Evolutionary conservation across 2,888 invertebrate genomes (phyloP), one percentile per base, ranked within the genome.

Genomic region (Drosophila quinaria): DNA sequence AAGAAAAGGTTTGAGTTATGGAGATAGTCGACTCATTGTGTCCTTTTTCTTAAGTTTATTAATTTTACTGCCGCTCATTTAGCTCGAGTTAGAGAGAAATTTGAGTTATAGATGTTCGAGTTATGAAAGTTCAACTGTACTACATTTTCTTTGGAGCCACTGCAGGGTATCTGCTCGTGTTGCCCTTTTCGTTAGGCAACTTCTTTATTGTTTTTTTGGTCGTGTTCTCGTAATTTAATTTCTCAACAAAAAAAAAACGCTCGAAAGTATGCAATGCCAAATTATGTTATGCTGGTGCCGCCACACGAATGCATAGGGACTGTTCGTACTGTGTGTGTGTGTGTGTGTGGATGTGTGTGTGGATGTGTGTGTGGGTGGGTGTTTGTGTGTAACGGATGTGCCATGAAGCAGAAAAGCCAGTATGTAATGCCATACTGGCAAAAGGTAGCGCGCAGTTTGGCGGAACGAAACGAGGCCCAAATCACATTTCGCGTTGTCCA

Each of bases 201-300:
- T 42, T 9, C 29, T 37, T 22, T 22, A 44, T 64, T 51, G 15
- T 13, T 11, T 51, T 59, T 59, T 65, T 61, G 47, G 70, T 66
- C 42, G 62, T 67, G 65, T 33, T 60, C 62, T 80, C 73, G 84
- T 69, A 83, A 87, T 87, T 83, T 72, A 73, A 83, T 69, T 82
- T 80, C 61, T 56, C 47, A 17, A 50, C 35, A 61, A 75, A 65
- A 15, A 17, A 47, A 50, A 50, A 70, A 44, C 86, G 59, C 85
- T 77, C 55, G 55, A 83, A 89, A 89, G 87, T 82, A 82, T 87
- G 81, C 81, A 89, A 89, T 80, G 87, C 64, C 54, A 83, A 82
- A 82, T 82, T 87, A 87, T 82, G 84, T 70, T 82, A 52, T 83
- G 73, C 80, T 47, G 39, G 49, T 60, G 61, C 46, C 44, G 44